Base-by-base conservation (phyloP, 2,888 invertebrate genomes). In the Lucinisca nassula region DNA sequence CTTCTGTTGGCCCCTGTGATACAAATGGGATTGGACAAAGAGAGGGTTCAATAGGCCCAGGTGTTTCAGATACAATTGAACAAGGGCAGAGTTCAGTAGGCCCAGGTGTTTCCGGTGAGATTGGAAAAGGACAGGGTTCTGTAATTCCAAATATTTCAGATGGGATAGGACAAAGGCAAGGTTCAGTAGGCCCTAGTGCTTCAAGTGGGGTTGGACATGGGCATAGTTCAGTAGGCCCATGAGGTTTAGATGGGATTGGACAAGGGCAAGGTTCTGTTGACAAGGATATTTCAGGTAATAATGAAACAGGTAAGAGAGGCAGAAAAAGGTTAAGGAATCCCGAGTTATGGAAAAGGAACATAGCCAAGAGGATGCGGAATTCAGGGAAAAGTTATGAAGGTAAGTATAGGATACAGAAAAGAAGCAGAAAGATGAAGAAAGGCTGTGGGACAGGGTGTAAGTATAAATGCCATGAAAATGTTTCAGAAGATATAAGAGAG, bases 281-380 rank as follows among this genome's bases (percentile, higher is more conserved):
- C n/a, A n/a, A n/a, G n/a, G n/a, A n/a, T n/a, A n/a, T n/a, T n/a
- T n/a, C n/a, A n/a, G n/a, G n/a, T n/a, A n/a, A n/a, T n/a, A n/a
- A n/a, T n/a, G n/a, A n/a, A n/a, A n/a, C n/a, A n/a, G n/a, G n/a
- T n/a, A n/a, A n/a, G n/a, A 51, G 79, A 24, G 30, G 61, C 2
- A 40, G 84, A 40, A 84, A 81, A 74, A 72, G 85, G 27, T 21
- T 61, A 24, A 79, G 73, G 45, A 55, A 85, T 61, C 51, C 49
- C 27, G 49, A 27, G 21, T 35, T 40, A 12, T 83, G 85, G 80
- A 81, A 70, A 49, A 24, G 45, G 49, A 89, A 89, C 27, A 40
- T 83, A 0, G 40, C 78, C 32, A 84, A 77, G 72, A 45, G 82
- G 49, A 58, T 12, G 38, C 0, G 82, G 72, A 83, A 85, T 74